Evolutionary conservation across 2,797 vertebrate genomes (phyloP).

Genomic region (Gouania willdenowi): DNA sequence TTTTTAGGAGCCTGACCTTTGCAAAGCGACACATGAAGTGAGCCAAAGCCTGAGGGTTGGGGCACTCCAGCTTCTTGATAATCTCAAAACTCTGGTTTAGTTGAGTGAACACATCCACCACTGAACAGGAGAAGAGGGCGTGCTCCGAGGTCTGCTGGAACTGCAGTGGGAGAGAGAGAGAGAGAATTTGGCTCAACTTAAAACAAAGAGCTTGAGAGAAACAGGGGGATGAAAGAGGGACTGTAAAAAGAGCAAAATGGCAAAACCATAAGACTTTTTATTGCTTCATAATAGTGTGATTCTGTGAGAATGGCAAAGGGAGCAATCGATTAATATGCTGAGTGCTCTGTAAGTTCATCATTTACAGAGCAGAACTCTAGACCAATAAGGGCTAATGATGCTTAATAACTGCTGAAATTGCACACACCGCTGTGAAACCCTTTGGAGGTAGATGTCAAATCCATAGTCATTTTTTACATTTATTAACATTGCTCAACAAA

Average conservation of each 20-base stretch:
- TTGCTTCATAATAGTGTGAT: not conserved
- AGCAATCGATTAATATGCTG: not conserved
- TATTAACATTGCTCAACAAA: no score
- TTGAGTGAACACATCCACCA: slow-evolving; percentile 98
- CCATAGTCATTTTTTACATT: no score
- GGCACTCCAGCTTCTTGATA: slow-evolving; percentile 97
- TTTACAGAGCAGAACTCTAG: not conserved
- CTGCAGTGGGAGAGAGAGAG: slow-evolving; percentile 56
- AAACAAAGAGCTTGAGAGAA: not conserved
- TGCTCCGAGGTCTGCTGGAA: slow-evolving; percentile 98
- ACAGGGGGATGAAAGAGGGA: not conserved
- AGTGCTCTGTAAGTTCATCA: not conserved
- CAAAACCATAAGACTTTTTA: not conserved
- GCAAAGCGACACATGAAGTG: slow-evolving; percentile 98
- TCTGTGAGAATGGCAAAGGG: not conserved
- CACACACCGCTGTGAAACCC: not conserved
- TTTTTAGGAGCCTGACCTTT: slow-evolving; percentile 78
- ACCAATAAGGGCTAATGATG: not conserved
- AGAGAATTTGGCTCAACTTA: not conserved
- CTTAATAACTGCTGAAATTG: not conserved
- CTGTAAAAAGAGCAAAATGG: no score
- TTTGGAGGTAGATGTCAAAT: no score
- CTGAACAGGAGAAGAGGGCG: slow-evolving; percentile 95
- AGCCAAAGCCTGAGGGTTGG: slow-evolving; percentile 94
- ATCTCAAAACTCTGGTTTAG: slow-evolving; percentile 99